These are phyloP conservation scores for Marronus borbonicus DNA, from an alignment of 2,888 invertebrate species.

Conservation along the genomic window DNA sequence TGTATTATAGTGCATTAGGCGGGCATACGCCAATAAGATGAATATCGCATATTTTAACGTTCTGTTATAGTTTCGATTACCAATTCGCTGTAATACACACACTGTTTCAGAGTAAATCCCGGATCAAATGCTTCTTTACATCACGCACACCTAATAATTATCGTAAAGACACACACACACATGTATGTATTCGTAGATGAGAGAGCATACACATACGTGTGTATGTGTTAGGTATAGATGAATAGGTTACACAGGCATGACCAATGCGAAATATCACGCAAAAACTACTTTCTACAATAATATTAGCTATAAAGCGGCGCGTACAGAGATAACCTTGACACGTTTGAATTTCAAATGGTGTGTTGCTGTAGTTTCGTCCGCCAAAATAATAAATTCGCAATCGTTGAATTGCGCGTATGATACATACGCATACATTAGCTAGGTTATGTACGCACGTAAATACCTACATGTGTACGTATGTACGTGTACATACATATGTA, in stretches of 20 bases:
- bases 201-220: neutral
- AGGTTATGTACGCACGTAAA: neutral
- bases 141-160: too few species aligned
- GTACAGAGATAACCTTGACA: slow-evolving; percentile 41
- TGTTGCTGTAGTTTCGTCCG: slow-evolving; percentile 34
- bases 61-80: too few species aligned
- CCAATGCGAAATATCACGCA: slow-evolving; percentile 41
- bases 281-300: slow-evolving; percentile 46
- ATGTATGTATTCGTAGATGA: neutral
- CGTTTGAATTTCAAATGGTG: slow-evolving; percentile 42
- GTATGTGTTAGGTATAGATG: too few species aligned
- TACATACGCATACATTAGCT: neutral
- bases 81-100: too few species aligned
- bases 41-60: too few species aligned
- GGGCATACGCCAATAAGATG: too few species aligned
- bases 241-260: slow-evolving; percentile 23
- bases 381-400: slow-evolving; percentile 42
- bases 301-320: slow-evolving; percentile 2
- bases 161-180: too few species aligned
- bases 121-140: too few species aligned
- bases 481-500: neutral
- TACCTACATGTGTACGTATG: neutral
- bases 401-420: neutral
- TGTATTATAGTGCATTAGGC: too few species aligned
- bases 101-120: too few species aligned